These are phyloP conservation scores for Salpingus planirostris DNA, from an alignment of 2,888 invertebrate genomes.

Conservation along the genomic window DNA sequence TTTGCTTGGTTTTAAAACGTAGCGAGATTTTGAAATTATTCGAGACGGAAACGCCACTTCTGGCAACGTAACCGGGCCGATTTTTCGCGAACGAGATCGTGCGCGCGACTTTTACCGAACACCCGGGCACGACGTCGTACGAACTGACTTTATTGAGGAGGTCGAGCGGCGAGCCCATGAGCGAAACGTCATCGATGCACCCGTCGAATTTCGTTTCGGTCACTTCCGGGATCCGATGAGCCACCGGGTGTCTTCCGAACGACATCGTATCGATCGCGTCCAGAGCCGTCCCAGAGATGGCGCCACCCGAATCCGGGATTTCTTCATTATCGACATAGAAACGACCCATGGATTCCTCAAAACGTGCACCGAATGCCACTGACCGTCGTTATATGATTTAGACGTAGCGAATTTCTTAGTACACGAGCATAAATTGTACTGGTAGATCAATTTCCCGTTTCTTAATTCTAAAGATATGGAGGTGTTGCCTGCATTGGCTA, in stretches of 20 bases:
- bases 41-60: slow-evolving; percentile 48
- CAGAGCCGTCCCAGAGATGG: slow-evolving; percentile 25
- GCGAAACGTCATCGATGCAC: slow-evolving; percentile 77
- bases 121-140: slow-evolving; percentile 78
- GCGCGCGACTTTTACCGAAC: slow-evolving; percentile 71
- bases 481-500: slow-evolving; percentile 64
- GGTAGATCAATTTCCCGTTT: slow-evolving; percentile 65
- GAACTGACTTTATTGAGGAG: slow-evolving; percentile 70
- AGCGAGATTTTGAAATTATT: slow-evolving; percentile 70
- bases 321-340: slow-evolving; percentile 57
- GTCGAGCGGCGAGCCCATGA: slow-evolving; percentile 69
- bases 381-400: slow-evolving; percentile 74
- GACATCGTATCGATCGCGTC: slow-evolving; percentile 66
- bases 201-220: slow-evolving; percentile 81
- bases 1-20: slow-evolving; percentile 74
- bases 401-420: slow-evolving; percentile 49
- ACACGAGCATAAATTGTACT: slow-evolving; percentile 61
- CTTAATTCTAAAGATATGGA: slow-evolving; percentile 80
- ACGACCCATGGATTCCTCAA: slow-evolving; percentile 57
- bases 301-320: slow-evolving; percentile 24
- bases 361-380: slow-evolving; percentile 82
- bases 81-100: slow-evolving; percentile 60
- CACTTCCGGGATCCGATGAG: slow-evolving; percentile 53
- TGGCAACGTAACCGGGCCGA: slow-evolving; percentile 57
- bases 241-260: slow-evolving; percentile 80